Conservation (phyloP, 2,888 invertebrate species). For the Synergus umbraculus region DNA sequence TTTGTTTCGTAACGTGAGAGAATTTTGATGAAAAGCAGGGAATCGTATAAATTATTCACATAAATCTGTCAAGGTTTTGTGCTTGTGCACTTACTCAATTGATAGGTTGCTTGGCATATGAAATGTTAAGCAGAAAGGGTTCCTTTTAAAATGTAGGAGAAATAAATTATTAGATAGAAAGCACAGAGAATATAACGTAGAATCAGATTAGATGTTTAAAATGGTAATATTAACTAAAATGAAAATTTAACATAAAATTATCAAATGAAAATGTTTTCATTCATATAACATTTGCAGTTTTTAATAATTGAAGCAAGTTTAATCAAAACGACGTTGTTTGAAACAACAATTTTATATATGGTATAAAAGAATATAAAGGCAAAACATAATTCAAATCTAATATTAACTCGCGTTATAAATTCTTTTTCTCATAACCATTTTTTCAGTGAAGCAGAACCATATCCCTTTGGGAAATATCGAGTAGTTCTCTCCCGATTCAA, state of each 20-base stretch:
- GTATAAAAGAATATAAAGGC: neutral
- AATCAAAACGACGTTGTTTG: neutral
- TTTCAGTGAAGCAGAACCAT: neutral
- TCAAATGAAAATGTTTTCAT: neutral
- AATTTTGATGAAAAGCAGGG: neutral
- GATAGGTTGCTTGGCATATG: neutral
- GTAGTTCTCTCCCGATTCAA: conserved; percentile 21
- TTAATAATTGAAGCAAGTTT: neutral
- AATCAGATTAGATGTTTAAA: too few species aligned
- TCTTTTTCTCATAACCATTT: conserved; percentile 23
- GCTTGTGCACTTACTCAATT: neutral
- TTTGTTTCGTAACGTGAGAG: neutral
- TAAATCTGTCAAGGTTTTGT: neutral
- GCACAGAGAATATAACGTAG: too few species aligned
- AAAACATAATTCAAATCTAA: conserved; percentile 5
- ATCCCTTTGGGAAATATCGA: conserved; percentile 13
- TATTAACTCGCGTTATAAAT: conserved; percentile 6
- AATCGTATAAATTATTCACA: neutral
- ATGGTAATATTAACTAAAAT: too few species aligned
- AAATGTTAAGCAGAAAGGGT: neutral
- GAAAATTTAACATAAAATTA: neutral
- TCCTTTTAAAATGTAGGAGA: neutral
- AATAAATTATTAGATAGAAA: neutral
- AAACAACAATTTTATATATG: neutral
- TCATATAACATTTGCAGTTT: too few species aligned